Conservation (phyloP, 35 echinoderm and acorn worm genomes). For the Amphiura filiformis region DNA sequence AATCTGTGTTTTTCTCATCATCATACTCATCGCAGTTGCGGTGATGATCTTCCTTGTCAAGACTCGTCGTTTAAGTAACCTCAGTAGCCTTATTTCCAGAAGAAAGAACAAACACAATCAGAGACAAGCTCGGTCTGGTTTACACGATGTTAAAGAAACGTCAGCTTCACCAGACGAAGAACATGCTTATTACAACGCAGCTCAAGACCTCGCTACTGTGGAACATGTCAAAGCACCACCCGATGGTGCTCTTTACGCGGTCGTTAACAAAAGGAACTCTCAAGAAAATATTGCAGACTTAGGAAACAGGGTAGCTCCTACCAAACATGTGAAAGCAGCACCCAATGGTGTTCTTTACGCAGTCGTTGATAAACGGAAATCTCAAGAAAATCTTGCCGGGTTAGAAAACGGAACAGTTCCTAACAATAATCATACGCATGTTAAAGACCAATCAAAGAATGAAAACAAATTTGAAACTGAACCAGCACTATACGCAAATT, state of each 20-base stretch:
- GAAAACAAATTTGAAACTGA: neutral
- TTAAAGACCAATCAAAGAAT: neutral
- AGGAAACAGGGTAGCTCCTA: neutral
- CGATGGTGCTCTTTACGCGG: neutral
- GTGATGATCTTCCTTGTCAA: neutral
- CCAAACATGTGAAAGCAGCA: neutral
- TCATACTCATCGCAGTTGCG: neutral
- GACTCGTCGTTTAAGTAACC: neutral
- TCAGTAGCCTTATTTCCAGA: neutral
- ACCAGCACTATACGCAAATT: neutral
- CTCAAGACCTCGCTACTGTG: neutral
- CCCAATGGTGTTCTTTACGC: neutral
- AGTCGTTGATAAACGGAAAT: neutral
- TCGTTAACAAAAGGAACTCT: neutral
- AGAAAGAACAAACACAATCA: neutral
- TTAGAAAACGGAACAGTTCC: neutral
- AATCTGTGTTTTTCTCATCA: neutral
- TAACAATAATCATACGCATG: neutral
- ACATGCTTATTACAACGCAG: neutral
- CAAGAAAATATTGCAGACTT: neutral
- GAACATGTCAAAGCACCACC: neutral
- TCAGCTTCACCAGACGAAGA: neutral
- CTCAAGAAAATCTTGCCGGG: neutral
- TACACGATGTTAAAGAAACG: too few species aligned
- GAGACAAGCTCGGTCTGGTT: neutral